A percentile compares a stretch with the other conserved stretches of the same genome.
Conservation (phyloP, 2,888 invertebrate genomes). For the Athrips mouffetella region DNA sequence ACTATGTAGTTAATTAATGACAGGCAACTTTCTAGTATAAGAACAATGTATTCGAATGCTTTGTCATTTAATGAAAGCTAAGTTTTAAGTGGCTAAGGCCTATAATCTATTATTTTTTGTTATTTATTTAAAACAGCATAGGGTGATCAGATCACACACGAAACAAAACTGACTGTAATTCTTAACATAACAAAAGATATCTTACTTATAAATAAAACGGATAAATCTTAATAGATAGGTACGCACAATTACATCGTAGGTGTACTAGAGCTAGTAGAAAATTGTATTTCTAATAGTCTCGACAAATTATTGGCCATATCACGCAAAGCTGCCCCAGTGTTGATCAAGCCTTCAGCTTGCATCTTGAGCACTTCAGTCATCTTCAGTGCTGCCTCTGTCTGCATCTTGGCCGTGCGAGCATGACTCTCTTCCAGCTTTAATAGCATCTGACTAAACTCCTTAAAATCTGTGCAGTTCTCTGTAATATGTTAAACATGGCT, state of each 20-base stretch:
- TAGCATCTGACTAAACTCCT: neutral
- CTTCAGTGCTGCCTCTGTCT: neutral
- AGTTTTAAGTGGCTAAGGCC: too few relatives aligned
- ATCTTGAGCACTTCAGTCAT: constrained; percentile 2
- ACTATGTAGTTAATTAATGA: too few relatives aligned
- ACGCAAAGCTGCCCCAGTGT: neutral
- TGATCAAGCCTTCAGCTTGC: neutral
- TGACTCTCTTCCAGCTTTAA: constrained; percentile 2
- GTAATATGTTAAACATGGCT: neutral
- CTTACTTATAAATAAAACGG: too few relatives aligned
- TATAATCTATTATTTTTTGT: too few relatives aligned
- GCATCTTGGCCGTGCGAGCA: neutral
- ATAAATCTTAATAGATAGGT: too few relatives aligned
- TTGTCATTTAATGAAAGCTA: too few relatives aligned
- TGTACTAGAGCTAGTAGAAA: neutral
- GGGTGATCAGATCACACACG: too few relatives aligned
- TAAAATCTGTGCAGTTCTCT: neutral
- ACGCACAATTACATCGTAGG: neutral
- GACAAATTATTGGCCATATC: neutral
- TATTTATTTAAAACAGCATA: too few relatives aligned
- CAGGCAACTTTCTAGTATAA: too few relatives aligned
- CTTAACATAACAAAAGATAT: too few relatives aligned
- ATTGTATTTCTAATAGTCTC: neutral
- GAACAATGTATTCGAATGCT: too few relatives aligned
- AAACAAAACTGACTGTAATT: too few relatives aligned